Evolutionary conservation across 1,140 invertebrate genomes (phyloP).

Genomic region (Hyles vespertilio): DNA sequence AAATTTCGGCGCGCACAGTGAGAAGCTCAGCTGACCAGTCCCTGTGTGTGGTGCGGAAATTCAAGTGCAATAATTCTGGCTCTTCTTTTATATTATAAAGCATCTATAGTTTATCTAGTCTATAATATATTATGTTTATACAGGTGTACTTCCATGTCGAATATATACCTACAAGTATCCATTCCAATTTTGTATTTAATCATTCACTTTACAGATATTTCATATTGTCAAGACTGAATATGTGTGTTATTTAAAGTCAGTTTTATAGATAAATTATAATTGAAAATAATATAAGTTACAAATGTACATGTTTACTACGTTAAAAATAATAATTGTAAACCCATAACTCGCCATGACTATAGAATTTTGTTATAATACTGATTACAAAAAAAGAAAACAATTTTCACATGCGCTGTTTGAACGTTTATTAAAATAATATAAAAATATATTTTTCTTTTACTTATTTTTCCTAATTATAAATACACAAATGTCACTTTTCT

Average conservation of each 20-base stretch:
- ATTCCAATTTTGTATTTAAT: conserved; percentile 2
- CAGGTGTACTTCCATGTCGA: neutral
- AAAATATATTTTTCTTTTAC: no score
- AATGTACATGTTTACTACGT: no score
- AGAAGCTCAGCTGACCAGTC: conserved; percentile 18
- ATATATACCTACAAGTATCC: neutral
- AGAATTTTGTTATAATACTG: conserved; percentile 1
- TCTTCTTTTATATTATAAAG: neutral
- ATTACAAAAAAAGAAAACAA: neutral
- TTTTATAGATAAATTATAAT: no score
- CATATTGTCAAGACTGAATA: conserved; percentile 33
- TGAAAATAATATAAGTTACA: no score
- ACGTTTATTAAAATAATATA: no score
- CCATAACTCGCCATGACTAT: no score
- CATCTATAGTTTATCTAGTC: conserved; percentile 1
- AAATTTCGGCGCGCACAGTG: conserved; percentile 67
- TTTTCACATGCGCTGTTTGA: neutral
- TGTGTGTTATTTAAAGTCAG: conserved; percentile 22
- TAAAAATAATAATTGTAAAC: no score
- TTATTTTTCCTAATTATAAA: conserved; percentile 2
- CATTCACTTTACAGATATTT: neutral
- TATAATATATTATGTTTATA: neutral
- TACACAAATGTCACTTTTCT: neutral
- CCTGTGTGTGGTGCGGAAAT: neutral
- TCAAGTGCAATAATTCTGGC: conserved; percentile 1